Base-by-base conservation (phyloP, 1,140 invertebrate species). In the Cheumatopsyche charites region DNA sequence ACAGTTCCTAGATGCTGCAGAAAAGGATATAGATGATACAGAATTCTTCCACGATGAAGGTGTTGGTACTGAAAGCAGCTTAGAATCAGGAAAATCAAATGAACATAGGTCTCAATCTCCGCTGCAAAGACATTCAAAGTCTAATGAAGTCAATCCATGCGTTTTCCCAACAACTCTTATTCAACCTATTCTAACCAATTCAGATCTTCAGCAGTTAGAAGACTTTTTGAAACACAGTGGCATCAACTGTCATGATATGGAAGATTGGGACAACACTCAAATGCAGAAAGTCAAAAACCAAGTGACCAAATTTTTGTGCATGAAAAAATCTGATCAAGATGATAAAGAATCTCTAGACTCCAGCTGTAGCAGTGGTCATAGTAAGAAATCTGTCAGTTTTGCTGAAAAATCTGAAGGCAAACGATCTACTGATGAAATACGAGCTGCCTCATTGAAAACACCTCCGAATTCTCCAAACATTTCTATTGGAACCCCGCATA, bases 401-500 rank as follows among this genome's bases (percentile, higher is more conserved):
- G 82, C 82, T 23, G 80, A 84, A 77, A 80, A 83, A 77, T 78
- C 79, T 65, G 82, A 84, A 43, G 72, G 72, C 25, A 83, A 81
- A 73, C 76, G 73, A 62, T 80, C 82, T 58, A 72, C 29, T 61
- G 82, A 82, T 70, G 81, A 86, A 65, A 68, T 81, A 42, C 83
- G 83, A 76, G 79, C 79, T 70, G 78, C 81, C 52, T 82, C 78
- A 74, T 80, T 86, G 17, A 81, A 84, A 47, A 90, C 89, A 36
- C 90, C 90, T 66, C 90, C 90, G 43, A 91, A 91, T 79, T 91
- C 90, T 25, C 90, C 90, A 26, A 90, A 90, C 80, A 88, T 90
- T 74, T 89, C 88, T 42, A 84, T 87, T 72, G 82, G 86, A 72
- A 77, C 84, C 76, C 81, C 81, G 69, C 84, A 86, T 71, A 82